phyloP scores from a whole-genome alignment of 2,797 vertebrate species.

The Macrochelys suwanniensis region DNA sequence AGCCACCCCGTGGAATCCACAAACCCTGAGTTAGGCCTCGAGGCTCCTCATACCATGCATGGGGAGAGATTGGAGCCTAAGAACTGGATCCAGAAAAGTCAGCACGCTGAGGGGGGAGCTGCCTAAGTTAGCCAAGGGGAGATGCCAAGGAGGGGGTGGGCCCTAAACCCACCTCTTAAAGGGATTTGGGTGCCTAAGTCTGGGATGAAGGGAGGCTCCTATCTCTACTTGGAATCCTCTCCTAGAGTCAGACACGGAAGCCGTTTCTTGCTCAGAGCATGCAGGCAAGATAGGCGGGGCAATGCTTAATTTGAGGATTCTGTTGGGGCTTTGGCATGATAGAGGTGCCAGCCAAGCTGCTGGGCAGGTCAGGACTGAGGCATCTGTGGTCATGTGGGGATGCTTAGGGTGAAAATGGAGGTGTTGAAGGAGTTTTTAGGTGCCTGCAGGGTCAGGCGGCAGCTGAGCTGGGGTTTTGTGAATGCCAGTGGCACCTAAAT shows the following conservation, averaged over 20 bases:
- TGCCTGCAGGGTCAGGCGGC: neutral
- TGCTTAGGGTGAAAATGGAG: neutral
- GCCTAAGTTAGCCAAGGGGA: neutral
- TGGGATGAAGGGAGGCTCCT: neutral
- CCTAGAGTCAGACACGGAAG: neutral
- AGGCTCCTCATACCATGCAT: neutral
- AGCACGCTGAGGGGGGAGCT: neutral
- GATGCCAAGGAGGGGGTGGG: neutral
- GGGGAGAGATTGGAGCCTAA: neutral
- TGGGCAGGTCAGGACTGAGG: neutral
- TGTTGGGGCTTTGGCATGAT: neutral
- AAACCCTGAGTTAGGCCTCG: neutral
- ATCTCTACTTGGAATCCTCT: neutral
- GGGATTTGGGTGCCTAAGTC: neutral
- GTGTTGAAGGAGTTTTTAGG: neutral
- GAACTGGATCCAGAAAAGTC: neutral
- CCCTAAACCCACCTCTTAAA: neutral
- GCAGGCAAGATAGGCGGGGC: no score
- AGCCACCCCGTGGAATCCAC: neutral
- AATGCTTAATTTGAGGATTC: neutral
- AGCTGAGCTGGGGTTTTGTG: neutral
- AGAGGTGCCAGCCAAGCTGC: no score
- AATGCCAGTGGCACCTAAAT: neutral
- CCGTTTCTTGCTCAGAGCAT: neutral
- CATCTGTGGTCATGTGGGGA: neutral